These are phyloP conservation scores for Pseudochromis fuscus DNA, from an alignment of 2,797 vertebrate genomes.

Conservation along the genomic window DNA sequence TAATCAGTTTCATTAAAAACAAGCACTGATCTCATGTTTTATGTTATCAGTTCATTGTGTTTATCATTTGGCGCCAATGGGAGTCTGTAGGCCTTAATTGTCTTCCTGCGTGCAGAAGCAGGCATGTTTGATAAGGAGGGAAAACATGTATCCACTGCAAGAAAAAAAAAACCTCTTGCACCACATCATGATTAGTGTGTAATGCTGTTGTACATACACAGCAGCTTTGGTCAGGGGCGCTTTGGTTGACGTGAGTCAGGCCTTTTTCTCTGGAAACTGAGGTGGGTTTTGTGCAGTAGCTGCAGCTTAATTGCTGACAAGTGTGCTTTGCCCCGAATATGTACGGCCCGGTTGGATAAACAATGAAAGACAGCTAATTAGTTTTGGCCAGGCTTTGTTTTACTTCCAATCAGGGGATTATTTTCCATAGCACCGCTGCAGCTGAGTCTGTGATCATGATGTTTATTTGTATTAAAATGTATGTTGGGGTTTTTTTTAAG, in stretches of 20 bases:
- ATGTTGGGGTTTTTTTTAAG: slow-evolving; percentile 22
- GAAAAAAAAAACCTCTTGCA: slow-evolving; percentile 25
- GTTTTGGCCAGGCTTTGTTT: slow-evolving; percentile 63
- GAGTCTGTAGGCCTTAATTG: background rate
- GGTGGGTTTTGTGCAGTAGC: slow-evolving; percentile 51
- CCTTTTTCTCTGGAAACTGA: slow-evolving; percentile 46
- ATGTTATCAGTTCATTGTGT: slow-evolving; percentile 7
- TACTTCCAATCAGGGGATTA: slow-evolving; percentile 60
- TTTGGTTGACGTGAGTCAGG: slow-evolving; percentile 29
- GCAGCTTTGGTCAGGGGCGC: slow-evolving; percentile 12
- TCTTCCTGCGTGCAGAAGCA: background rate
- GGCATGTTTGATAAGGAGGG: slow-evolving; percentile 32
- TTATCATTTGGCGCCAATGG: background rate
- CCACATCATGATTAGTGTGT: slow-evolving; percentile 23
- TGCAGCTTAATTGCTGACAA: slow-evolving; percentile 58
- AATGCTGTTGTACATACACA: slow-evolving; percentile 12
- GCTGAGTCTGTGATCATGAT: slow-evolving; percentile 21
- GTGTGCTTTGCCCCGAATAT: slow-evolving; percentile 50
- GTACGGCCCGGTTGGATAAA: slow-evolving; percentile 40
- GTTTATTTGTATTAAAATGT: slow-evolving; percentile 50
- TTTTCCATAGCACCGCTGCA: slow-evolving; percentile 43
- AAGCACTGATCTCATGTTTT: background rate
- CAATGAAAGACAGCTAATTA: slow-evolving; percentile 46
- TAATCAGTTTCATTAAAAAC: slow-evolving; percentile 15
- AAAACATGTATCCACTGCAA: slow-evolving; percentile 11